A percentile compares a stretch with the other conserved stretches of the same genome.
phyloP scores from a whole-genome alignment of 2,113 vertebrate genomes.

The Oryzias woworae region DNA sequence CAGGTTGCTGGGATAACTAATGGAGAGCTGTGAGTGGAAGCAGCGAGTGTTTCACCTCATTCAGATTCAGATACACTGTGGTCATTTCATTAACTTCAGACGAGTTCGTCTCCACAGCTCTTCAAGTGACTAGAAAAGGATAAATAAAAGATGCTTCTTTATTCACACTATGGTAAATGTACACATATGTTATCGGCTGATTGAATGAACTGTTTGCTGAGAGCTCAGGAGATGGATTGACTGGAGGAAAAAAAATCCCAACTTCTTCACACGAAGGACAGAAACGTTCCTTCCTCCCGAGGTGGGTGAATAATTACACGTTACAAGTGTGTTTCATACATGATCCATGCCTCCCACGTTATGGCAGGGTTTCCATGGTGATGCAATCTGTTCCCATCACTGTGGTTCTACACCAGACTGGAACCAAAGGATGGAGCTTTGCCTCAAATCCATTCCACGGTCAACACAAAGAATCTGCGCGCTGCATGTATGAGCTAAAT shows the following conservation, averaged over 20 bases:
- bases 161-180: background rate
- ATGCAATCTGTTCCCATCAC: conserved; percentile 71
- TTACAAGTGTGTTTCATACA: conserved; percentile 69
- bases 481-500: conserved; percentile 3
- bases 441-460: conserved; percentile 8
- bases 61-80: background rate
- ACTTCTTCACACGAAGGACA: background rate
- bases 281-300: conserved; percentile 31
- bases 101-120: conserved; percentile 8
- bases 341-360: conserved; percentile 72
- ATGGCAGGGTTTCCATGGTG: conserved; percentile 77
- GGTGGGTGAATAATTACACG: conserved; percentile 63
- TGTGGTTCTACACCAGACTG: conserved; percentile 51
- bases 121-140: background rate
- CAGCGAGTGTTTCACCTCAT: conserved; percentile 22
- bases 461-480: conserved; percentile 3
- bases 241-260: background rate
- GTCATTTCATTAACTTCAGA: conserved; percentile 11
- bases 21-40: conserved; percentile 38
- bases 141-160: background rate
- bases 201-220: background rate
- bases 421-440: conserved; percentile 38
- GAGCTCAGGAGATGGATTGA: background rate
- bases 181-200: background rate
- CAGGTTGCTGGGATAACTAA: conserved; percentile 71